phyloP scores from a whole-genome alignment of 1,140 invertebrate genomes.

The Conus ventricosus region DNA sequence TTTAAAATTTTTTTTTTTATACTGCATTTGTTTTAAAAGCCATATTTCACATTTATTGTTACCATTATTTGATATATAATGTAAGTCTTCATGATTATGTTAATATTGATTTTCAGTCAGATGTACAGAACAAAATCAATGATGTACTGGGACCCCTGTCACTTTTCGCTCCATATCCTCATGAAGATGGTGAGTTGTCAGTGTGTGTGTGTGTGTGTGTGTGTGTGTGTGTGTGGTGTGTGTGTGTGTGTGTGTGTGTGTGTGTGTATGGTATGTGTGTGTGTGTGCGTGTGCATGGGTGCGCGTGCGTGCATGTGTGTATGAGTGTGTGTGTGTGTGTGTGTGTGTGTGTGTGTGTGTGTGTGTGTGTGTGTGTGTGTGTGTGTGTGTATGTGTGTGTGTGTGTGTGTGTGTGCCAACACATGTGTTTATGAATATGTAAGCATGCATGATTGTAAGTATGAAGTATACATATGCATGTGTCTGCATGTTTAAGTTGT shows the following conservation, averaged over 20 bases:
- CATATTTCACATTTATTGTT: no score
- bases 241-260: no score
- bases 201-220: neutral
- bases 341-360: neutral
- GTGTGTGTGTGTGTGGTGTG: no score
- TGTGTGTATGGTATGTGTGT: neutral
- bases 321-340: neutral
- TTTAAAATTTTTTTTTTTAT: no score
- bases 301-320: neutral
- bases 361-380: neutral
- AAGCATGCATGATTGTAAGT: no score
- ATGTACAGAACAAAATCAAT: conserved; percentile 66
- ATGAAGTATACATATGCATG: no score
- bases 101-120: conserved; percentile 55
- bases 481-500: no score
- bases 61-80: no score
- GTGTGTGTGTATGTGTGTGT: neutral
- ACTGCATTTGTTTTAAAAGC: no score
- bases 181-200: conserved; percentile 62
- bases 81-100: conserved; percentile 35
- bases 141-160: conserved; percentile 66
- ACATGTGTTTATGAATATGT: neutral
- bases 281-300: neutral
- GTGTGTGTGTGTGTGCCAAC: no score
- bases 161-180: conserved; percentile 65